phyloP scores from a whole-genome alignment of 2,888 invertebrate genomes.

The Lomographa bimaculata region DNA sequence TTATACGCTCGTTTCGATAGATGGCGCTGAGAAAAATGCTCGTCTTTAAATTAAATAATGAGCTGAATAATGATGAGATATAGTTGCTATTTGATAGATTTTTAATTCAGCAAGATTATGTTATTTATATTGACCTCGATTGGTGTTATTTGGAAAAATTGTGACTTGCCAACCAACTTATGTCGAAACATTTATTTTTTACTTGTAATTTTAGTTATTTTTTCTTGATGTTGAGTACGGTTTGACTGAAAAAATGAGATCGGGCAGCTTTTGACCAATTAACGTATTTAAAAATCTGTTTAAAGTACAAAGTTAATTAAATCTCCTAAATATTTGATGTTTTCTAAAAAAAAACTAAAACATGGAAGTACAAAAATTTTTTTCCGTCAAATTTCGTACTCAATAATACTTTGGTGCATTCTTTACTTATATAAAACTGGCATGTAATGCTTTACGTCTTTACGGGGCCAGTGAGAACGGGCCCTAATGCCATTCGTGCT shows the following conservation, averaged over 20 bases:
- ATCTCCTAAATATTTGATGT: constrained; percentile 16
- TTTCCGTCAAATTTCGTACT: constrained; percentile 25
- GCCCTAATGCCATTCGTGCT: constrained; percentile 71
- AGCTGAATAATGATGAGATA: constrained; percentile 1
- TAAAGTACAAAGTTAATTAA: constrained; percentile 12
- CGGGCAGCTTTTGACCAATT: constrained; percentile 29
- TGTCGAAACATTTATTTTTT: constrained; percentile 40
- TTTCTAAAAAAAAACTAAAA: constrained; percentile 3
- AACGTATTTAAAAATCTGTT: not conserved
- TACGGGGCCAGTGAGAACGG: constrained; percentile 26
- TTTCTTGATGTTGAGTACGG: constrained; percentile 30
- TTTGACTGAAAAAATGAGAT: constrained; percentile 26
- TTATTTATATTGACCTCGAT: constrained; percentile 33
- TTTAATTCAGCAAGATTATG: constrained; percentile 25
- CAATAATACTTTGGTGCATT: constrained; percentile 39
- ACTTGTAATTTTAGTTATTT: constrained; percentile 41
- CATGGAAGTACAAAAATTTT: constrained; percentile 36
- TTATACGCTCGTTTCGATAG: constrained; percentile 27
- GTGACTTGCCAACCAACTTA: constrained; percentile 64
- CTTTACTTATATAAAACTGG: constrained; percentile 46
- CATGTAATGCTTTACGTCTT: constrained; percentile 70
- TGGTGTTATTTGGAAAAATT: constrained; percentile 37
- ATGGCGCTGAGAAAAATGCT: constrained; percentile 24
- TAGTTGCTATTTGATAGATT: constrained; percentile 21
- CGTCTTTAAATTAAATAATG: too few species aligned